Conservation (phyloP, 2,797 vertebrate species). For the Anguilla obscura region DNA sequence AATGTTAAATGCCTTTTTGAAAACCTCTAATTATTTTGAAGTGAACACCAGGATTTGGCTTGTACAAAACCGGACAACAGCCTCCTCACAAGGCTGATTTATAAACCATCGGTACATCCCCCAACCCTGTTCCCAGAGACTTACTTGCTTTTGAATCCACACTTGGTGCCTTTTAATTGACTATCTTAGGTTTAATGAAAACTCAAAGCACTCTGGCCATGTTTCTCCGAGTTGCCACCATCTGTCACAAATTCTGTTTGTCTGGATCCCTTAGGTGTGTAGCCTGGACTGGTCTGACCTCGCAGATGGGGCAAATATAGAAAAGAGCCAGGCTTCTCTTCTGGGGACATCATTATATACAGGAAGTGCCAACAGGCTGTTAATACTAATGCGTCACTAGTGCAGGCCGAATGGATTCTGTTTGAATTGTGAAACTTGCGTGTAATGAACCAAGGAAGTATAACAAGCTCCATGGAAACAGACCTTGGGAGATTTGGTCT, state of each 20-base stretch:
- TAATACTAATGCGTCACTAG: not conserved
- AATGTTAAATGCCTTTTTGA: not conserved
- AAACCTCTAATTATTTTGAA: not conserved
- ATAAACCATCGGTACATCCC: not conserved
- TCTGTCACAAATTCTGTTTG: not conserved
- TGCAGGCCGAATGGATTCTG: not conserved
- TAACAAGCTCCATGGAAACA: constrained; percentile 24
- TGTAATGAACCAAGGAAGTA: not conserved
- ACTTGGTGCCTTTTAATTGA: not conserved
- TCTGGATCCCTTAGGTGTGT: not conserved
- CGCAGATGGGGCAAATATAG: not conserved
- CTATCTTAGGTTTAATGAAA: not conserved
- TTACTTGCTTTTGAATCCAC: not conserved
- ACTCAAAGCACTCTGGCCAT: not conserved
- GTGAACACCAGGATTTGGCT: not conserved
- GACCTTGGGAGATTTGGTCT: not conserved
- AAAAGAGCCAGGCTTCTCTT: not conserved
- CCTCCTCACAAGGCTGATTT: not conserved
- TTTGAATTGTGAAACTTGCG: not conserved
- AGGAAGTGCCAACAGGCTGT: not conserved
- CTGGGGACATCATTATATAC: constrained; percentile 12
- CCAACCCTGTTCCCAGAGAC: not conserved
- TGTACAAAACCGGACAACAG: not conserved
- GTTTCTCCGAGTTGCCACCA: not conserved
- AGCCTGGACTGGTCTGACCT: not conserved